phyloP scores from a whole-genome alignment of 2,888 invertebrate species.

The Alitta virens region DNA sequence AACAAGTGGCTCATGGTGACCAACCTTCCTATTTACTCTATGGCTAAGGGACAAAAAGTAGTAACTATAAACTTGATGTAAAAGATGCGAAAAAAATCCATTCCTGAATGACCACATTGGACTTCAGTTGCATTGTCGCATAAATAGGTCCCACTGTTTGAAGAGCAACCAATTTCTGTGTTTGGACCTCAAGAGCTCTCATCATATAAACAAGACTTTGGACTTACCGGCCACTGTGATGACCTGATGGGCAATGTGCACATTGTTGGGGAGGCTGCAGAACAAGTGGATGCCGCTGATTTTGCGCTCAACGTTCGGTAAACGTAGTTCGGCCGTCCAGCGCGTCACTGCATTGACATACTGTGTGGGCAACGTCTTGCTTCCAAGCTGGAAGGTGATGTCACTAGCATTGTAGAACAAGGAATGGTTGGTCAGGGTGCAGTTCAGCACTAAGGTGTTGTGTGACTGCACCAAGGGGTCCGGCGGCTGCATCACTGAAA shows the following conservation, averaged over 20 bases:
- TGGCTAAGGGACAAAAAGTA: no score
- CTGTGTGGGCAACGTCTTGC: neutral
- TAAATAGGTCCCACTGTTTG: no score
- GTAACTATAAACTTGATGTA: no score
- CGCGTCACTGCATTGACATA: neutral
- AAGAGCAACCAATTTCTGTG: no score
- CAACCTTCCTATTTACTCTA: no score
- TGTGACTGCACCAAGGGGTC: neutral
- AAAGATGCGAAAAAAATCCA: no score
- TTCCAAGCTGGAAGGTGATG: neutral
- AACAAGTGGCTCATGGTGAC: no score
- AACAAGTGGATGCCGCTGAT: constrained; percentile 5
- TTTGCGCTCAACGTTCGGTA: neutral
- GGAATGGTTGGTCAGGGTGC: neutral
- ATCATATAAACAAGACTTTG: no score
- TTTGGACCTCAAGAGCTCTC: no score
- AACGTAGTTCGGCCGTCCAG: neutral
- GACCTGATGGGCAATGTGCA: neutral
- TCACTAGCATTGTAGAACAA: neutral
- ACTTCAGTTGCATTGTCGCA: no score
- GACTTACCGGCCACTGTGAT: constrained; percentile 3
- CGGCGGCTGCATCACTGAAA: constrained; percentile 1
- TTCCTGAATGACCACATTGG: no score
- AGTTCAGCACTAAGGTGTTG: constrained; percentile 3
- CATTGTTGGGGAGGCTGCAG: neutral